Base-by-base conservation (phyloP, 2,113 vertebrate genomes). In the Percina caprodes region DNA sequence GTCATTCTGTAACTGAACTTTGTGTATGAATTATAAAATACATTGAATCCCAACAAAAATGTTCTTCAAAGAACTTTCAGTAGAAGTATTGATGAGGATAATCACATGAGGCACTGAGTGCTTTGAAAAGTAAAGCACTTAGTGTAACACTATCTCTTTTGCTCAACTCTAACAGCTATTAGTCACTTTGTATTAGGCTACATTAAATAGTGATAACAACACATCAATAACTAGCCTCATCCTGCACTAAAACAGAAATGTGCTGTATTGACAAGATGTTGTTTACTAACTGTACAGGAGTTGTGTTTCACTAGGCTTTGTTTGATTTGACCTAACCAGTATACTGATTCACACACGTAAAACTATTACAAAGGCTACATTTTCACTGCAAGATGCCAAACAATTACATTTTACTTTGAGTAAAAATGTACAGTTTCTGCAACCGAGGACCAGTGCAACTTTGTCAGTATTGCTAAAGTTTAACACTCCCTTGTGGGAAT, bases 151-250 rank as follows among this genome's bases (percentile, higher is more conserved):
- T 76, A 89, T 82, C 89, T 88, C 26, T 83, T 83, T 86, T 79
- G 39, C 68, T 80, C 60, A 85, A 61, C 79, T 81, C 69, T 51
- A 76, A 68, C 82, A 70, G 85, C 88, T 87, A 83, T 93, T 83
- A 86, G 68, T 45, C 52, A 13, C 73, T 76, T 45, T 74, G 46
- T 60, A 67, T 77, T 63, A 21, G 61, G 65, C 39, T 73, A 58
- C 92, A 92, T 92, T 88, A 92, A 91, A 88, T 13, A 84, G 68
- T 81, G 79, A 91, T 88, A 77, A 81, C 72, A 90, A 87, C 79
- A 87, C 69, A 62, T 91, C 82, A 63, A 90, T 90, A 91, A 18
- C 30, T 81, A 48, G 45, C 48, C 39, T 73, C 12, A 16, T 75
- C 61, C 80, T 84, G 80, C 83, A 66, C 66, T 77, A 79, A 74